Evolutionary conservation across 2,888 invertebrate species (phyloP).

Genomic region (Morpho deidamia): DNA sequence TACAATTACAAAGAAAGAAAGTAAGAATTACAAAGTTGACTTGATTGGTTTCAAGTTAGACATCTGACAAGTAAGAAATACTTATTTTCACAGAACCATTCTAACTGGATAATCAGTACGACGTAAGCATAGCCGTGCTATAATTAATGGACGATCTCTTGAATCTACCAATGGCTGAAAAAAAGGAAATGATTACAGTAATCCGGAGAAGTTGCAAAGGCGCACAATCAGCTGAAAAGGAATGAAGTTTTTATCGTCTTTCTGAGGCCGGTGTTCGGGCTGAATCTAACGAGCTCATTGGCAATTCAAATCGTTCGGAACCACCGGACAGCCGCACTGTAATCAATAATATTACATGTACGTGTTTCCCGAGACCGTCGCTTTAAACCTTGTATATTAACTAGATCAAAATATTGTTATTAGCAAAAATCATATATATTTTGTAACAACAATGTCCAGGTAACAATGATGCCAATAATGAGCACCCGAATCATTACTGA

Average conservation of each 20-base stretch:
- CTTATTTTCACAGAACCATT: too few relatives aligned
- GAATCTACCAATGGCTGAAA: slow-evolving; percentile 31
- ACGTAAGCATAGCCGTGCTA: background rate
- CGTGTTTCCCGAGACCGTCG: slow-evolving; percentile 63
- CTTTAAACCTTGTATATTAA: slow-evolving; percentile 23
- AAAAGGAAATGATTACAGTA: slow-evolving; percentile 40
- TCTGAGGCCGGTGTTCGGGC: slow-evolving; percentile 49
- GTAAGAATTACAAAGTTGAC: too few relatives aligned
- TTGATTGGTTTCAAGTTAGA: too few relatives aligned
- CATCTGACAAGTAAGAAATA: too few relatives aligned
- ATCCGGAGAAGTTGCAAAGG: slow-evolving; percentile 42
- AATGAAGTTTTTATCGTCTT: slow-evolving; percentile 62
- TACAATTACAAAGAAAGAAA: too few relatives aligned
- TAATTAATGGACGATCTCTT: slow-evolving; percentile 19
- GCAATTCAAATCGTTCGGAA: slow-evolving; percentile 72
- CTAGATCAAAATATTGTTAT: too few relatives aligned
- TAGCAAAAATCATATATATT: too few relatives aligned
- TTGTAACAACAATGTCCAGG: too few relatives aligned
- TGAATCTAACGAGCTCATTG: slow-evolving; percentile 74
- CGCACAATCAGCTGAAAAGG: slow-evolving; percentile 53
- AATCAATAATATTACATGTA: slow-evolving; percentile 78
- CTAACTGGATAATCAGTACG: too few relatives aligned
- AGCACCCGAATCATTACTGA: too few relatives aligned
- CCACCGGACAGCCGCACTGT: slow-evolving; percentile 48
- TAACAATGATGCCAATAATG: too few relatives aligned